Conservation (phyloP, 2,797 vertebrate species). For the Lagodon rhomboides region DNA sequence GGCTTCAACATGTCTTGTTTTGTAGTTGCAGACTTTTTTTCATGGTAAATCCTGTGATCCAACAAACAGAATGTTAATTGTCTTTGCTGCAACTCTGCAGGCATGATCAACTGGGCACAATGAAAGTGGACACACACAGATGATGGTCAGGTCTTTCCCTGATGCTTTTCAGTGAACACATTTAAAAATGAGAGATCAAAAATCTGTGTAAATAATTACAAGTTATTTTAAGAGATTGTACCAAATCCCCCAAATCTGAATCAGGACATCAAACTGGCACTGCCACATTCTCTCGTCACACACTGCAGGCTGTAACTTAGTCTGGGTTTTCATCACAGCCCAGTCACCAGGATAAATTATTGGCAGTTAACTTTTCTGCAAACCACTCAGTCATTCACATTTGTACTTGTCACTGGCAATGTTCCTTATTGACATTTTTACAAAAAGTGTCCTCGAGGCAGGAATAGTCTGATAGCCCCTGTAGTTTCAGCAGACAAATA, state of each 20-base stretch:
- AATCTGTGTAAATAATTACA: background rate
- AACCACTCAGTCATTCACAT: no score
- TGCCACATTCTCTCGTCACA: background rate
- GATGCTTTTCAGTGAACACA: background rate
- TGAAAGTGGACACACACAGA: constrained; percentile 33
- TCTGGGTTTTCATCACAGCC: no score
- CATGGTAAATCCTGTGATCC: constrained; percentile 36
- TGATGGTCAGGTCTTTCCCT: constrained; percentile 15
- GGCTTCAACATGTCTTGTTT: constrained; percentile 47
- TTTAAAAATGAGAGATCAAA: constrained; percentile 5
- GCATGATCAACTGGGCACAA: constrained; percentile 38
- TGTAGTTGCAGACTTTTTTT: constrained; percentile 48
- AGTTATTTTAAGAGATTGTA: background rate
- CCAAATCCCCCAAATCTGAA: constrained; percentile 7
- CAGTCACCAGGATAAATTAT: no score
- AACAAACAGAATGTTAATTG: constrained; percentile 56
- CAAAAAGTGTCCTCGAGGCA: no score
- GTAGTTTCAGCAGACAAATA: no score
- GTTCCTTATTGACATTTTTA: no score
- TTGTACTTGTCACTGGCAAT: no score
- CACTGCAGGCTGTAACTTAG: background rate
- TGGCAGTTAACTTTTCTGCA: no score
- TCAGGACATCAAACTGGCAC: background rate
- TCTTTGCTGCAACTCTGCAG: constrained; percentile 38
- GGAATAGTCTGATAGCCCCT: no score